Percentiles rank a stretch among this genome's conserved stretches.
phyloP scores from a whole-genome alignment of 1,140 invertebrate species.

The Anthonomus grandis region DNA sequence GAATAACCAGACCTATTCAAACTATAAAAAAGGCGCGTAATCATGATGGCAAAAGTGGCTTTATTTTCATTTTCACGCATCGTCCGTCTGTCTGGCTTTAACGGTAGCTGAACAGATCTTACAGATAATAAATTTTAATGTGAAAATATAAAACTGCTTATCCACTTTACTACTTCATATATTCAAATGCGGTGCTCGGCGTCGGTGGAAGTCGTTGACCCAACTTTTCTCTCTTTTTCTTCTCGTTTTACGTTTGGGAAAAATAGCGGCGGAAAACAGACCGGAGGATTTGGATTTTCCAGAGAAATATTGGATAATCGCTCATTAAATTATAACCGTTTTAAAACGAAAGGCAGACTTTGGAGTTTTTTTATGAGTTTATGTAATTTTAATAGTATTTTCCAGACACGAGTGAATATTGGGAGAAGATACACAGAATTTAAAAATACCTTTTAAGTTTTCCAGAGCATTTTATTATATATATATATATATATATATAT shows the following conservation, averaged over 20 bases:
- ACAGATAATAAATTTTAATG: slow-evolving; percentile 28
- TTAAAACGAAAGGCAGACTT: not conserved
- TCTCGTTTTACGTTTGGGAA: too few species aligned
- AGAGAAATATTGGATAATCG: not conserved
- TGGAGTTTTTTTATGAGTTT: not conserved
- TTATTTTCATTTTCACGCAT: slow-evolving; percentile 12
- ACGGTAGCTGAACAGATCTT: slow-evolving; percentile 27
- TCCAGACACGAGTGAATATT: too few species aligned
- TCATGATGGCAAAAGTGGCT: too few species aligned
- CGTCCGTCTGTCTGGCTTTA: slow-evolving; percentile 26
- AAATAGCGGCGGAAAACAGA: slow-evolving; percentile 7
- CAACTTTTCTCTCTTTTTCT: too few species aligned
- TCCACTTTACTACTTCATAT: slow-evolving; percentile 15
- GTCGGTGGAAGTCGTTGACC: slow-evolving; percentile 25
- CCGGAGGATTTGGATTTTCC: not conserved
- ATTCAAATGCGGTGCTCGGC: slow-evolving; percentile 30
- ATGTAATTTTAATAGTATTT: too few species aligned
- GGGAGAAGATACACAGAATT: too few species aligned
- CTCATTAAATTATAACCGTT: not conserved
- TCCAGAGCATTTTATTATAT: too few species aligned
- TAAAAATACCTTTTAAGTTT: too few species aligned
- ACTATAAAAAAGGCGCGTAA: too few species aligned
- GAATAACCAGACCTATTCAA: too few species aligned
- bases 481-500: too few species aligned
- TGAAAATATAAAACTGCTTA: slow-evolving; percentile 32